Conservation (phyloP, 2,797 vertebrate species). For the Orestias chungarensis region DNA sequence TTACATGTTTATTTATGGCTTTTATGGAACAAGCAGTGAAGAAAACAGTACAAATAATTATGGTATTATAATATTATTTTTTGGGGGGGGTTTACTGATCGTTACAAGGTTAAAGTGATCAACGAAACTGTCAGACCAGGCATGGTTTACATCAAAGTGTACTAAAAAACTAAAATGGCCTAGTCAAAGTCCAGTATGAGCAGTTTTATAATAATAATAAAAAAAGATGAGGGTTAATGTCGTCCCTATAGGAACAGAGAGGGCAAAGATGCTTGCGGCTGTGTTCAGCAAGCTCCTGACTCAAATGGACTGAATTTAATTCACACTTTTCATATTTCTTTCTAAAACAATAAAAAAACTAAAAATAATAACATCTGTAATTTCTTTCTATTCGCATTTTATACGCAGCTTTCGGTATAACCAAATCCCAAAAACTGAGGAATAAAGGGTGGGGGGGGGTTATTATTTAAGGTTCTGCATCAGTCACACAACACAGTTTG, state of each 20-base stretch:
- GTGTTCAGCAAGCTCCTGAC: background rate
- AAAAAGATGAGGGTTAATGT: background rate
- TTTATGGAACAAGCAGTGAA: too few relatives aligned
- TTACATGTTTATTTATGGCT: too few relatives aligned
- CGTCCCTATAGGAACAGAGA: background rate
- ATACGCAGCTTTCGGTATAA: background rate
- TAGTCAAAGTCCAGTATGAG: background rate
- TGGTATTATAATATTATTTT: too few relatives aligned
- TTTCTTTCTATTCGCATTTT: background rate
- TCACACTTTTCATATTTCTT: background rate
- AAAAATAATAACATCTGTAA: too few relatives aligned
- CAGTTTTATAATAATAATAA: background rate
- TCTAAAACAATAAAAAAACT: background rate
- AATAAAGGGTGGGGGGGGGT: background rate
- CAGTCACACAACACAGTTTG: background rate
- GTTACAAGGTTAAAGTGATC: too few relatives aligned
- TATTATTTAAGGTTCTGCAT: background rate
- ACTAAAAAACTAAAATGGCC: background rate
- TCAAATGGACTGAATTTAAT: background rate
- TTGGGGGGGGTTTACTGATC: too few relatives aligned
- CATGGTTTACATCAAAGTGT: background rate
- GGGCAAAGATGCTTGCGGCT: background rate
- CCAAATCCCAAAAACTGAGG: background rate
- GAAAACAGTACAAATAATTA: too few relatives aligned
- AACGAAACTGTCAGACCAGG: background rate